phyloP scores from a whole-genome alignment of 2,113 vertebrate genomes.

The Muntiacus muntjak region DNA sequence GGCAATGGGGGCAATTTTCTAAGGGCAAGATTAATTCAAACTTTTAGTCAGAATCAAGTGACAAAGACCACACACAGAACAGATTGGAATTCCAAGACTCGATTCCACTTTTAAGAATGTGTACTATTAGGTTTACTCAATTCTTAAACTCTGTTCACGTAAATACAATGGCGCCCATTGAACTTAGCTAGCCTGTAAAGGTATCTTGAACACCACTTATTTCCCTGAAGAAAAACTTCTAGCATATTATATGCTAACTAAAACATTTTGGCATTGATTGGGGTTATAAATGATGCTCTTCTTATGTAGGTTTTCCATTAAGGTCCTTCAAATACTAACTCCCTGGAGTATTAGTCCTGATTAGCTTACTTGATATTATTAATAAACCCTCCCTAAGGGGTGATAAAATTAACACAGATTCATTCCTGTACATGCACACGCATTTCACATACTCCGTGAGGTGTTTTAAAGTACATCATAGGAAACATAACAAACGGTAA shows the following conservation, averaged over 20 bases:
- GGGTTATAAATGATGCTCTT: neutral
- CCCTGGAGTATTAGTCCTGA: neutral
- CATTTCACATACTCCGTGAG: neutral
- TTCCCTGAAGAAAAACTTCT: slow-evolving; percentile 18
- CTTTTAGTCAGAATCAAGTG: neutral
- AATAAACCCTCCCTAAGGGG: neutral
- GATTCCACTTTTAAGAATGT: neutral
- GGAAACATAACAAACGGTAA: neutral
- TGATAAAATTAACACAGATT: neutral
- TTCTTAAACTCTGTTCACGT: neutral
- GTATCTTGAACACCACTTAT: neutral
- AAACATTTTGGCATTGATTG: neutral
- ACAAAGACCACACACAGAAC: neutral
- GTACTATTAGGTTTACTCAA: neutral
- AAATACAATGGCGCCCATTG: neutral
- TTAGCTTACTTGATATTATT: neutral
- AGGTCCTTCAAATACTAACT: neutral
- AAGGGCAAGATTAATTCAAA: neutral
- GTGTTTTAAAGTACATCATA: neutral
- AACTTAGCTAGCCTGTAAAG: neutral
- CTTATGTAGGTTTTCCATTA: neutral
- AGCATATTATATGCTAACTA: neutral
- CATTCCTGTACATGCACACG: neutral
- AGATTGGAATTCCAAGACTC: neutral
- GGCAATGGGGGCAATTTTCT: neutral